Conservation (phyloP, 2,113 vertebrate genomes). For the Paracyprichromis sp. region DNA sequence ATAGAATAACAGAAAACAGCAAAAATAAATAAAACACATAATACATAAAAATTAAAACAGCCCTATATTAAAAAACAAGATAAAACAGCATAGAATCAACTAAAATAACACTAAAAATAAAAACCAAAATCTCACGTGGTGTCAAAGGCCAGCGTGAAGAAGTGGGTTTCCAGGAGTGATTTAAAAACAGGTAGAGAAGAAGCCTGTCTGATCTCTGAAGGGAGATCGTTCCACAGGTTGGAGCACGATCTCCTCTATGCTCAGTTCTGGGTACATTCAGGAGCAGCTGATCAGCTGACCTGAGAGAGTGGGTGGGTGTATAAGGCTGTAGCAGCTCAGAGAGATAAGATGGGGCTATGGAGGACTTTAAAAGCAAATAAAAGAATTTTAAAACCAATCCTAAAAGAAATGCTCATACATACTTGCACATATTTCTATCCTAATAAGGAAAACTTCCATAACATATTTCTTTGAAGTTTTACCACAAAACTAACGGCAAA, state of each 20-base stretch:
- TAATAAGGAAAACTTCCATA: neutral
- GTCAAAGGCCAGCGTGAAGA: neutral
- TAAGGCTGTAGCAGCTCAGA: neutral
- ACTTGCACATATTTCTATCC: neutral
- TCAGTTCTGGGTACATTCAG: neutral
- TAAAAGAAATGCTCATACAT: neutral
- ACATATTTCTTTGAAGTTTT: neutral
- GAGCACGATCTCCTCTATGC: neutral
- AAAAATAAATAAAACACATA: neutral
- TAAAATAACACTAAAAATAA: neutral
- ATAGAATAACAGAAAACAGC: neutral
- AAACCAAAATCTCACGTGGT: neutral
- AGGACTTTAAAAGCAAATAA: neutral
- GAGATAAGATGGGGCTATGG: neutral
- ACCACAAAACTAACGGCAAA: neutral
- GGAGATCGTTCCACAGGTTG: neutral
- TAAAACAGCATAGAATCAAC: neutral
- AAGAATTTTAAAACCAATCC: neutral
- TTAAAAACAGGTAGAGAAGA: neutral
- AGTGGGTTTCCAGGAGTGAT: neutral
- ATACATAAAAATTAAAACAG: neutral
- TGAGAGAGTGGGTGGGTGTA: fast-evolving
- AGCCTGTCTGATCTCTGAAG: neutral
- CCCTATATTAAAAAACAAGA: neutral
- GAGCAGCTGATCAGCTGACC: neutral